A percentile compares a stretch with the other conserved stretches of the same genome.
These are phyloP conservation scores for Oostethus manadensis DNA, from an alignment of 2,113 vertebrate species.

Conservation along the genomic window DNA sequence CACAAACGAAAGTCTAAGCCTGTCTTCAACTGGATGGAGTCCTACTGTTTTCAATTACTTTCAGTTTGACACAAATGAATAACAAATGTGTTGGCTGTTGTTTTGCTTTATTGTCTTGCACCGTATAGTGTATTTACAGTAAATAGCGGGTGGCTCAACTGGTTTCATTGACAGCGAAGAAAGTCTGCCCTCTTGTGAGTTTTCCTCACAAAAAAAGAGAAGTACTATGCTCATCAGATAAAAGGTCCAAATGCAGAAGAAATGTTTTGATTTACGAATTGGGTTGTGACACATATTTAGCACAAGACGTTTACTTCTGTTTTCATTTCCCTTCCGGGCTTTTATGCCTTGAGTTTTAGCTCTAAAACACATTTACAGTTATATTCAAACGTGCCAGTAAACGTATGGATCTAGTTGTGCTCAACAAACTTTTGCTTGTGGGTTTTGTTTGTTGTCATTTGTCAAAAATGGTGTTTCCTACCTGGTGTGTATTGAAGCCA, in stretches of 20 bases:
- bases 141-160: constrained; percentile 32
- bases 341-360: neutral
- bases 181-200: constrained; percentile 50
- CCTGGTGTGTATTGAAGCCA: neutral
- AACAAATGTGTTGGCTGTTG: too few relatives aligned
- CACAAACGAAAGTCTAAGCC: neutral
- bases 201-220: constrained; percentile 6
- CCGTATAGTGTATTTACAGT: constrained; percentile 30
- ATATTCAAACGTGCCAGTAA: neutral
- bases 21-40: neutral
- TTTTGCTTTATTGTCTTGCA: neutral
- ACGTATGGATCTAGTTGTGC: neutral
- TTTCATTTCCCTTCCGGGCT: neutral
- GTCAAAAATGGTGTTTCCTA: neutral
- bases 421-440: neutral
- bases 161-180: constrained; percentile 20
- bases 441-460: too few relatives aligned
- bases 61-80: neutral
- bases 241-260: constrained; percentile 21
- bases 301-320: neutral
- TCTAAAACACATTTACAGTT: neutral
- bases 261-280: constrained; percentile 31
- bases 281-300: neutral
- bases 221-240: constrained; percentile 2
- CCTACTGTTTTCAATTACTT: neutral